These are phyloP conservation scores for Coreius guichenoti DNA, from an alignment of 2,797 vertebrate genomes.

Conservation along the genomic window DNA sequence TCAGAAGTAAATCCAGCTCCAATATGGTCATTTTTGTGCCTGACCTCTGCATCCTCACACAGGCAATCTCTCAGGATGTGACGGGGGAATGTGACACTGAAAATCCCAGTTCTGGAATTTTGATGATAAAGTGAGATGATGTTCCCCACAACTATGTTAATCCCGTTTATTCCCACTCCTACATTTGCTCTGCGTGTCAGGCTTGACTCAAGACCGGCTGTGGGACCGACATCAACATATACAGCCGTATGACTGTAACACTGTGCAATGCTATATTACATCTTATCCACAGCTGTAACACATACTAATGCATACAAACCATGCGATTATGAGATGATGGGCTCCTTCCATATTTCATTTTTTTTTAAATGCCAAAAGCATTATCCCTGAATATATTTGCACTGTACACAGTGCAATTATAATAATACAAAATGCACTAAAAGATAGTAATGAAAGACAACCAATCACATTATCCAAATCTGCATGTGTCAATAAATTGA, in stretches of 20 bases:
- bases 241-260: slow-evolving; percentile 48
- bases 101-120: slow-evolving; percentile 62
- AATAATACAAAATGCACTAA: not conserved
- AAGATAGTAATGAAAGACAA: not conserved
- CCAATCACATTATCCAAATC: not conserved
- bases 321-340: not conserved
- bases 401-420: not conserved
- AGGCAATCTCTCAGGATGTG: slow-evolving; percentile 46
- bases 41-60: slow-evolving; percentile 2
- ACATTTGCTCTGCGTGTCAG: slow-evolving; percentile 51
- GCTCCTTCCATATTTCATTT: not conserved
- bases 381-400: not conserved
- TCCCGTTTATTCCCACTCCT: slow-evolving; percentile 58
- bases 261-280: slow-evolving; percentile 48
- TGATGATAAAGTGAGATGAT: slow-evolving; percentile 64
- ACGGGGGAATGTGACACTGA: slow-evolving; percentile 43
- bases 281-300: not conserved
- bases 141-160: slow-evolving; percentile 67
- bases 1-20: not conserved
- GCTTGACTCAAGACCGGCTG: slow-evolving; percentile 51
- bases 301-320: slow-evolving; percentile 5
- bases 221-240: slow-evolving; percentile 44
- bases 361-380: not conserved
- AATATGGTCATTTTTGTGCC: not conserved
- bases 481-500: not conserved